Evolutionary conservation across 2,888 invertebrate genomes (phyloP).

Genomic region (Sphaeridia pumilis): DNA sequence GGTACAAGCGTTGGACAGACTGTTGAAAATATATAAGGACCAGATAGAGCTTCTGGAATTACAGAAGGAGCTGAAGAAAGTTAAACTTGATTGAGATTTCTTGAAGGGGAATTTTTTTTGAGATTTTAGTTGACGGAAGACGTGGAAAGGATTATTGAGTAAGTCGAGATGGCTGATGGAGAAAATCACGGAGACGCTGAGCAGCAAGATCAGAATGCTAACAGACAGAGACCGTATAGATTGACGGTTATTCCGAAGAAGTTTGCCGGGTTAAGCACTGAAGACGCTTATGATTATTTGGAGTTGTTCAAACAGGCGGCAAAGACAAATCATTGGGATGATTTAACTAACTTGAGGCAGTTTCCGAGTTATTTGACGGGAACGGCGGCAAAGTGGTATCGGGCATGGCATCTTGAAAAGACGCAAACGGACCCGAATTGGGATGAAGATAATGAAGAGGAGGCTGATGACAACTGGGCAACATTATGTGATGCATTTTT

Average conservation of each 20-base stretch:
- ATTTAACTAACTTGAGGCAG: background rate
- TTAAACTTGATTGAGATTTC: no score
- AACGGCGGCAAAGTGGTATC: conserved; percentile 5
- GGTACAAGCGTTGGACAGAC: no score
- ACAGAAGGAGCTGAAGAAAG: no score
- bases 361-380: background rate
- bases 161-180: no score
- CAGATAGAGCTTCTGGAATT: no score
- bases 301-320: background rate
- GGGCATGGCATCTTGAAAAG: background rate
- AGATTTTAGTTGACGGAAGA: no score
- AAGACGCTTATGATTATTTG: background rate
- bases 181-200: no score
- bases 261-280: background rate
- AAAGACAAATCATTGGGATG: conserved; percentile 3
- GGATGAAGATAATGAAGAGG: background rate
- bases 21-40: no score
- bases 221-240: conserved; percentile 1
- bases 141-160: no score
- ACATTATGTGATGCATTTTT: background rate
- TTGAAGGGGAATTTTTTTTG: no score
- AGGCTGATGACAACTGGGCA: background rate
- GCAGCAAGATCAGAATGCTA: no score
- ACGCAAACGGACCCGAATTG: background rate
- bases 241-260: conserved; percentile 4